Evolutionary conservation across 37 sponge, comb jelly and placozoan species (phyloP), one percentile per base, ranked within the genome.

Genomic region (Ianthella basta): DNA sequence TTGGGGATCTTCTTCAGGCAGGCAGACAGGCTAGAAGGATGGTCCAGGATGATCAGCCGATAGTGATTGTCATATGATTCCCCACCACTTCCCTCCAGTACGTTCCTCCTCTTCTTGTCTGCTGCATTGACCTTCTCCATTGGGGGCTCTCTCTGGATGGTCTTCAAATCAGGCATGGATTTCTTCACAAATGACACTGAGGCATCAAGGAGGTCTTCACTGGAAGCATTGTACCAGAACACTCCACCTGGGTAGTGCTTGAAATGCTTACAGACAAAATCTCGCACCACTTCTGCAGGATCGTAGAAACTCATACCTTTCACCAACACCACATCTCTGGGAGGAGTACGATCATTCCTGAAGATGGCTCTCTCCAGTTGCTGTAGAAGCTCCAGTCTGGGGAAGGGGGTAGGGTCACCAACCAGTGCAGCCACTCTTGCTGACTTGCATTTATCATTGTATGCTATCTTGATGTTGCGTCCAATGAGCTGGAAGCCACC

Each of bases 401-500:
- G 86, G 56, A 90, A 90, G 27, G 37, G 38, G 59, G 34, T 53
- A 25, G 59, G 23, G 23, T 30, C 68, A 55, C 35, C 34, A 73
- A 84, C 59, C 56, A 55, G 25, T 73, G 29, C 72, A 8, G 73
- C 85, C 36, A 61, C 75, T 35, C 20, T 23, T 10, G 83, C 18
- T 29, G 64, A 61, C 4, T 27, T 61, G 64, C 64, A 13, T n/a
- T n/a, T 10, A 39, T 20, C 19, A 1, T 69, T 68, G 27, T 29
- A 35, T 8, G 4, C 0, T 21, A 91, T 53, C 29, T 37, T 56
- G 29, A 94, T 57, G 27, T 94, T 85, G 67, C 87, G 81, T 16
- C 95, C 92, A 18, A 80, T 88, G 13, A 95, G 80, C 86, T 95
- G 92, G 63, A 88, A 95, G 23, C 92, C 95, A 44, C 80, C 60